Percentiles rank a stretch among this genome's conserved stretches.
These are phyloP conservation scores for Odontophorus gujanensis DNA, from an alignment of 2,113 vertebrate species.

Conservation along the genomic window DNA sequence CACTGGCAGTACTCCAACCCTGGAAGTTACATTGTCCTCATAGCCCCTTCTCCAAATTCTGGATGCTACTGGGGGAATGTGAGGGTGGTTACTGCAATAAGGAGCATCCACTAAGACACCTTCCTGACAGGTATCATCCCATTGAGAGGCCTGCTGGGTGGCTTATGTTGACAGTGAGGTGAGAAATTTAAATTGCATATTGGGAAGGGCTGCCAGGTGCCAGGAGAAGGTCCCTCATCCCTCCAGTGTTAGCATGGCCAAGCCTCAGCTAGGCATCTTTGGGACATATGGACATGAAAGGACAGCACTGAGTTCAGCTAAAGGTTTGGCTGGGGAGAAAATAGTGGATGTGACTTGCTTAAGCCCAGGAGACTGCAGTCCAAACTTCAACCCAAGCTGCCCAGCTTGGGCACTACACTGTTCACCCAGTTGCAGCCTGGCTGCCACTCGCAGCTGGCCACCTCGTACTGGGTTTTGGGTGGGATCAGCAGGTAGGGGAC, in stretches of 20 bases:
- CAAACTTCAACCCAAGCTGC: accelerated
- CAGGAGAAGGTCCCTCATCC: background rate
- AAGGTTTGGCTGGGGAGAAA: background rate
- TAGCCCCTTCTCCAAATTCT: background rate
- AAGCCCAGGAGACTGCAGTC: background rate
- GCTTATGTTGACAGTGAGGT: background rate
- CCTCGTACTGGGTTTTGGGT: background rate
- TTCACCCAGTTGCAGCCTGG: background rate
- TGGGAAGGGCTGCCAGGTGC: background rate
- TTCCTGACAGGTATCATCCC: background rate
- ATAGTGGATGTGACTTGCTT: background rate
- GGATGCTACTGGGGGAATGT: background rate
- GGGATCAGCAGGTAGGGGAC: background rate
- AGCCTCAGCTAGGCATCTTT: accelerated
- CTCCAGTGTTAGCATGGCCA: background rate
- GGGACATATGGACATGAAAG: background rate
- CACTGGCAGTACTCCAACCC: background rate
- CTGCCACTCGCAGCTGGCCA: background rate
- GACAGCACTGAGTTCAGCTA: background rate
- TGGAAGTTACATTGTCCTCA: background rate
- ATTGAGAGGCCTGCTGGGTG: background rate
- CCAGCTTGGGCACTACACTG: too few species aligned
- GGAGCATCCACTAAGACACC: background rate
- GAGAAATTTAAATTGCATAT: background rate
- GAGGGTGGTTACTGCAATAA: background rate